Conservation (phyloP, 2,797 vertebrate genomes). For the Crax fasciolata region DNA sequence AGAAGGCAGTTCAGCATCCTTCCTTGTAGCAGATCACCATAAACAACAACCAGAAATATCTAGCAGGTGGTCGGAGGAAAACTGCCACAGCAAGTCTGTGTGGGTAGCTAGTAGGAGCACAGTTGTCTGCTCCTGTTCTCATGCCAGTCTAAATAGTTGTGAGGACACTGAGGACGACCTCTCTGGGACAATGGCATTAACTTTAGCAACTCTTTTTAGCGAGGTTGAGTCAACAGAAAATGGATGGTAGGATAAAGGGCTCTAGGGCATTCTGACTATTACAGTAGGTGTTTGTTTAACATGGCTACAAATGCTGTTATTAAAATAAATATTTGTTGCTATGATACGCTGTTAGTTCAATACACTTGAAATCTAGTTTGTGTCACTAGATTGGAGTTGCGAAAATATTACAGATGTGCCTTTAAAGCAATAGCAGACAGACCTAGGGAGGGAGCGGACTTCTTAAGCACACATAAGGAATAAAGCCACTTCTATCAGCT, state of each 20-base stretch:
- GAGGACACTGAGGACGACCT: background rate
- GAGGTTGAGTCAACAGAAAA: background rate
- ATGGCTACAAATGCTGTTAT: constrained; percentile 49
- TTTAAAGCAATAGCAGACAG: constrained; percentile 13
- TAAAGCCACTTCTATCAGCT: constrained; percentile 10
- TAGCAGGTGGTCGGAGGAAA: background rate
- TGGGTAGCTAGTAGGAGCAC: background rate
- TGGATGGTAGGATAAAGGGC: background rate
- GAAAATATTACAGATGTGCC: constrained; percentile 32
- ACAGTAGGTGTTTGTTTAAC: constrained; percentile 49
- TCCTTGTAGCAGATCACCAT: background rate
- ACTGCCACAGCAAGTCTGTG: background rate
- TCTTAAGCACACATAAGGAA: constrained; percentile 38
- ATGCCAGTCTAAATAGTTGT: background rate
- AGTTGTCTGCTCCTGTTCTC: background rate
- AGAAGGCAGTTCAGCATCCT: background rate
- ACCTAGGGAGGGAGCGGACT: constrained; percentile 47
- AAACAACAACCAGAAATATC: background rate
- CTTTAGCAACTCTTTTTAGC: background rate
- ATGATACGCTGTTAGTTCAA: constrained; percentile 59
- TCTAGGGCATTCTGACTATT: constrained; percentile 11
- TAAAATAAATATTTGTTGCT: constrained; percentile 72
- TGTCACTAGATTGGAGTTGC: constrained; percentile 42
- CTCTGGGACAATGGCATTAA: background rate
- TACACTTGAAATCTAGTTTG: constrained; percentile 46